Conservation (phyloP, 2,888 invertebrate species). For the Anaspis maculata region DNA sequence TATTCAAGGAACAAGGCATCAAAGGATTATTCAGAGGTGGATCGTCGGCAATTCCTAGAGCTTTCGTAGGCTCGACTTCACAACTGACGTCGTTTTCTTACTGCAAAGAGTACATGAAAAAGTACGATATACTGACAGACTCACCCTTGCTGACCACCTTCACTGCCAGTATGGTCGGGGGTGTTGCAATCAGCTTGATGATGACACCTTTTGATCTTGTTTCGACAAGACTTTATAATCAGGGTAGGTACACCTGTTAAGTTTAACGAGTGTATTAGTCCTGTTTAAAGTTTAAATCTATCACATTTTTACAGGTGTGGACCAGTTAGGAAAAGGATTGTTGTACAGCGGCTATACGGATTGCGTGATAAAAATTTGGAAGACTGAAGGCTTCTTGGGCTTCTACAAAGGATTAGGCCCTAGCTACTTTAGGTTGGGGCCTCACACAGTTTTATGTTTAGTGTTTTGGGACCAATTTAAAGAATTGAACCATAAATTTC, state of each 20-base stretch:
- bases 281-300: constrained; percentile 16
- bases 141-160: constrained; percentile 51
- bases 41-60: constrained; percentile 59
- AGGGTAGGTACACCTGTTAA: too few relatives aligned
- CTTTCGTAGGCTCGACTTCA: constrained; percentile 64
- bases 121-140: constrained; percentile 31
- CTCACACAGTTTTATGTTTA: constrained; percentile 79
- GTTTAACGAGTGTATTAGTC: not conserved
- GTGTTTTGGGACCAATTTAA: constrained; percentile 79
- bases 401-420: constrained; percentile 86
- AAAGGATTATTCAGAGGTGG: constrained; percentile 72
- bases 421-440: constrained; percentile 78
- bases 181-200: constrained; percentile 60
- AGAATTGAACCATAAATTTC: constrained; percentile 42
- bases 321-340: constrained; percentile 46
- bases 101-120: constrained; percentile 45
- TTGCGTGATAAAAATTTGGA: constrained; percentile 53
- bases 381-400: constrained; percentile 51
- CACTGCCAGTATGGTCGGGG: constrained; percentile 64
- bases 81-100: constrained; percentile 74
- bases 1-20: constrained; percentile 48
- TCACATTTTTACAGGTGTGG: constrained; percentile 49
- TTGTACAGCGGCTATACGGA: constrained; percentile 66
- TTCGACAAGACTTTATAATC: constrained; percentile 81
- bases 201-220: constrained; percentile 84